phyloP scores from a whole-genome alignment of 2,797 vertebrate genomes.

The Squalus acanthias region DNA sequence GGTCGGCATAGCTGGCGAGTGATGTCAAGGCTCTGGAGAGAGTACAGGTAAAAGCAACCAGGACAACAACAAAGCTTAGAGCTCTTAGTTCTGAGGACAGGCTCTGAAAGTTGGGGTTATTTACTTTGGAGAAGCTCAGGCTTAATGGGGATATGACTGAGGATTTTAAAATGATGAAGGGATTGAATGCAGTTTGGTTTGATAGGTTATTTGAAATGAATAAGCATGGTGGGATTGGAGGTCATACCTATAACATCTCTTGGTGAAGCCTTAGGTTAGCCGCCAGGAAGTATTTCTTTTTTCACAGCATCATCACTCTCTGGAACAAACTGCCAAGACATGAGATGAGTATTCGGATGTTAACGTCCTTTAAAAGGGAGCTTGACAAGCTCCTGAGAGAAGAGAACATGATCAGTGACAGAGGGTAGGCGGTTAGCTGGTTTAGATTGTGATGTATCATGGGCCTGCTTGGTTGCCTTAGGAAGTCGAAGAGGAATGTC shows the following conservation, averaged over 20 bases:
- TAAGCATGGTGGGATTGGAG: neutral
- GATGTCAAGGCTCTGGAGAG: neutral
- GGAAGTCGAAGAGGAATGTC: neutral
- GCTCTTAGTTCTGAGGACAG: neutral
- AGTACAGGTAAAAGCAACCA: neutral
- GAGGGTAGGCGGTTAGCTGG: neutral
- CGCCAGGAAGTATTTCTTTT: neutral
- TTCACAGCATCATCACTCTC: neutral
- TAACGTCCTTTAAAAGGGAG: neutral
- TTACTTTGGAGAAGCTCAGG: neutral
- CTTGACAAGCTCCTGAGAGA: neutral
- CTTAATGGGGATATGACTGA: neutral
- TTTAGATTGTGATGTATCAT: neutral
- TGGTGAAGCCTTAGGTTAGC: neutral
- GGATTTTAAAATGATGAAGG: neutral
- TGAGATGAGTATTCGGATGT: neutral
- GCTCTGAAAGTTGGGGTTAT: neutral
- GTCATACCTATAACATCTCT: neutral
- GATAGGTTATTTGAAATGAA: neutral
- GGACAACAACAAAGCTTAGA: neutral
- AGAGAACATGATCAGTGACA: neutral
- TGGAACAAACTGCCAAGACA: neutral
- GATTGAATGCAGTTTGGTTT: neutral
- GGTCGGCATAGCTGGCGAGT: neutral
- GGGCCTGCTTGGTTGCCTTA: neutral